A percentile compares a stretch with the other conserved stretches of the same genome.
These are phyloP conservation scores for Oryzias javanicus DNA, from an alignment of 2,113 vertebrate genomes.

Conservation along the genomic window DNA sequence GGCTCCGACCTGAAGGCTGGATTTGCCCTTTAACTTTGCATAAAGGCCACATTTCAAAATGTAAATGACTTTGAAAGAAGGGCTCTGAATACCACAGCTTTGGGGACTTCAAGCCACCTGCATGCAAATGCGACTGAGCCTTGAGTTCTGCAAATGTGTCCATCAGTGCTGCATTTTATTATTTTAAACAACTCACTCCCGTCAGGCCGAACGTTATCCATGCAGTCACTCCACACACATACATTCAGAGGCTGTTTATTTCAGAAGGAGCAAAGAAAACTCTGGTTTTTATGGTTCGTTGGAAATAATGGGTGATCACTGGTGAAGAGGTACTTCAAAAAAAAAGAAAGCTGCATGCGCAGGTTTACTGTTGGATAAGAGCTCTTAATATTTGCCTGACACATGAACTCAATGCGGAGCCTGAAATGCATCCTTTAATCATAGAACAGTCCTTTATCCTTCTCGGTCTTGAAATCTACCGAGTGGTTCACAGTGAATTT, in stretches of 20 bases:
- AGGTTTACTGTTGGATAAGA: no score
- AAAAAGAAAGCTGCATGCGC: no score
- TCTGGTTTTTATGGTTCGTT: no score
- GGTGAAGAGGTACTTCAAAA: no score
- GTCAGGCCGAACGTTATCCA: background rate
- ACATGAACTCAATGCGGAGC: no score
- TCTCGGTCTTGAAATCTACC: no score
- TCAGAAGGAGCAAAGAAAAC: no score
- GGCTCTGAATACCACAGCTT: conserved; percentile 21
- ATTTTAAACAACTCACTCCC: background rate
- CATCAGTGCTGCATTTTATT: background rate
- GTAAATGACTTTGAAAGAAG: conserved; percentile 11
- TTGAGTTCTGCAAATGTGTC: background rate
- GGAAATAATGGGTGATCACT: no score
- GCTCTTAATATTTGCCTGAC: no score
- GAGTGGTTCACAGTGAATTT: no score
- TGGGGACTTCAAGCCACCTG: conserved; percentile 14
- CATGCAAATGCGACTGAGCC: conserved; percentile 4
- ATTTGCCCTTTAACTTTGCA: conserved; percentile 38
- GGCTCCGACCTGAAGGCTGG: conserved; percentile 8
- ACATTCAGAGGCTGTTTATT: background rate
- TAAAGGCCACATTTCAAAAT: conserved; percentile 42
- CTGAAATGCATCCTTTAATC: no score
- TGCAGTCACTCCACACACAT: background rate
- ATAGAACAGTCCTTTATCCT: no score